Percentiles rank a stretch among this genome's conserved stretches.
These are phyloP conservation scores for Thymelicus lineola DNA, from an alignment of 2,888 invertebrate genomes.

Conservation along the genomic window DNA sequence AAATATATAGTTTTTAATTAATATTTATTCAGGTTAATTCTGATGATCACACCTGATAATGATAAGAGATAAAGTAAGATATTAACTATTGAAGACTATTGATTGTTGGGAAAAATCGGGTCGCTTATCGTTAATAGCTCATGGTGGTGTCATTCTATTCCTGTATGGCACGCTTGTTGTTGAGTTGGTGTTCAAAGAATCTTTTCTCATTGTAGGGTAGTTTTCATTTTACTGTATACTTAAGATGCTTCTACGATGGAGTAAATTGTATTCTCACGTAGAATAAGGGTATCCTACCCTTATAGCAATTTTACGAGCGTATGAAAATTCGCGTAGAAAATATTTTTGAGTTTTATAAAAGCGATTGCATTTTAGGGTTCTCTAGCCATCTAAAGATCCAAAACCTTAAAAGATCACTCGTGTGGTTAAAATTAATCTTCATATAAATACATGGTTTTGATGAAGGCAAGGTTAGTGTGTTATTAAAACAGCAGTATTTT, in stretches of 20 bases:
- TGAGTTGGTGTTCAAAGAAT: slow-evolving; percentile 29
- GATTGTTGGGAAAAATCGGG: background rate
- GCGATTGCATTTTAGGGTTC: background rate
- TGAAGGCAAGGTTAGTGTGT: too few relatives aligned
- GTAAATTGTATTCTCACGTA: slow-evolving; percentile 35
- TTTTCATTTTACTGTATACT: slow-evolving; percentile 31
- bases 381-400: too few relatives aligned
- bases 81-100: too few relatives aligned
- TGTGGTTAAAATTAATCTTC: too few relatives aligned
- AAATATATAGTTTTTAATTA: too few relatives aligned
- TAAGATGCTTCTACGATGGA: slow-evolving; percentile 20
- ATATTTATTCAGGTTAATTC: too few relatives aligned
- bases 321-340: background rate
- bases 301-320: slow-evolving; percentile 21
- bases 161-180: slow-evolving; percentile 12
- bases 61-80: too few relatives aligned
- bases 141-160: background rate
- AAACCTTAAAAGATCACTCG: too few relatives aligned
- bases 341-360: background rate
- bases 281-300: slow-evolving; percentile 32
- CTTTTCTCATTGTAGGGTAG: slow-evolving; percentile 36
- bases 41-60: too few relatives aligned
- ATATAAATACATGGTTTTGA: too few relatives aligned
- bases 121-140: slow-evolving; percentile 18
- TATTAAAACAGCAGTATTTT: too few relatives aligned